phyloP scores from a whole-genome alignment of 2,888 invertebrate species.

The Plagiodera versicolora region DNA sequence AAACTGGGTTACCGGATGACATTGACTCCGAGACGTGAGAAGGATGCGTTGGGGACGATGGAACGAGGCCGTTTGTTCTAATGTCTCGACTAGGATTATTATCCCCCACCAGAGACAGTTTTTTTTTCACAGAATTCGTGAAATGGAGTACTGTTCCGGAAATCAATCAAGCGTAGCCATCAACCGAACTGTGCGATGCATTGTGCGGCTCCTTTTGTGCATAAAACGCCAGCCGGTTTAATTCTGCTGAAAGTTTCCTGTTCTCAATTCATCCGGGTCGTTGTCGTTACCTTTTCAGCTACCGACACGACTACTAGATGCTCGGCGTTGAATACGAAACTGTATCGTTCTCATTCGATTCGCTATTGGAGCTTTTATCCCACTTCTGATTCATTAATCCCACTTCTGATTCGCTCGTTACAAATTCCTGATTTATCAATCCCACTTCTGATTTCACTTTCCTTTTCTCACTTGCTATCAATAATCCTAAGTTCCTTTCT shows the following conservation, averaged over 20 bases:
- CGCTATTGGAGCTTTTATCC: background rate
- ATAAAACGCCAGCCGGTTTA: background rate
- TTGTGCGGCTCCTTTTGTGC: background rate
- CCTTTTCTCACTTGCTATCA: too few relatives aligned
- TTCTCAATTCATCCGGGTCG: background rate
- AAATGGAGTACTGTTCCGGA: background rate
- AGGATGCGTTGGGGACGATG: too few relatives aligned
- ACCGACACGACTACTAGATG: too few relatives aligned
- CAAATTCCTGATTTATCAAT: background rate
- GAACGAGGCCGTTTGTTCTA: too few relatives aligned
- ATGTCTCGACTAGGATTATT: too few relatives aligned
- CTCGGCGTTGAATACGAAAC: too few relatives aligned
- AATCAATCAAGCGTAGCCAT: background rate
- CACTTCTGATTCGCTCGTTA: background rate
- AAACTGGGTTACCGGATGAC: constrained; percentile 48
- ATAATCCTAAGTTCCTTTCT: too few relatives aligned
- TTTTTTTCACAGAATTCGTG: too few relatives aligned
- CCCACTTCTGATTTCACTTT: background rate
- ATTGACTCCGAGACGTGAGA: constrained; percentile 48
- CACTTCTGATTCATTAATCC: background rate
- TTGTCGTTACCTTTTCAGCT: too few relatives aligned
- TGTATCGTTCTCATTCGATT: too few relatives aligned
- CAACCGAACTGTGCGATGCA: background rate
- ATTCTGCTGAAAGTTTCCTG: background rate
- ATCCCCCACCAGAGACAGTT: too few relatives aligned